These are phyloP conservation scores for Homalodisca vitripennis DNA, from an alignment of 1,140 invertebrate species.

Conservation along the genomic window DNA sequence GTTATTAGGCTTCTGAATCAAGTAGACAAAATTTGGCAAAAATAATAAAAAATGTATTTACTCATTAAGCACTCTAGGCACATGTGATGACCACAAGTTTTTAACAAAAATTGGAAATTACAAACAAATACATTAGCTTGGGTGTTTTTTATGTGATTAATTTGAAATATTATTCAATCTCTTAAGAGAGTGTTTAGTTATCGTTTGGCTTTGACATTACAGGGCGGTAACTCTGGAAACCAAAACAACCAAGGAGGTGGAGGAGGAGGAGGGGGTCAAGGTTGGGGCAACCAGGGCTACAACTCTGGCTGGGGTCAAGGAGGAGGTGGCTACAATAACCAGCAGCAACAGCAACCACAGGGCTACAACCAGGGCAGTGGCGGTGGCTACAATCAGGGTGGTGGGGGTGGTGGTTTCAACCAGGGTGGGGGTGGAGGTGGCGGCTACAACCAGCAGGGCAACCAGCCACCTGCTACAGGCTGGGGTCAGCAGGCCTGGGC, in stretches of 20 bases:
- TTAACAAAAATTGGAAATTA: too few relatives aligned
- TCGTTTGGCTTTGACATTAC: not conserved
- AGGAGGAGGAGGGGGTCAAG: not conserved
- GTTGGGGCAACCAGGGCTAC: conserved; percentile 18
- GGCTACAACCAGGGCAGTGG: conserved; percentile 27
- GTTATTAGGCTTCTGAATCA: too few relatives aligned
- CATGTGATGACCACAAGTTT: too few relatives aligned
- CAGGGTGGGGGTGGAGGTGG: conserved; percentile 16
- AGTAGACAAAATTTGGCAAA: too few relatives aligned
- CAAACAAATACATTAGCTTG: too few relatives aligned
- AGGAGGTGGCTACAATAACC: not conserved
- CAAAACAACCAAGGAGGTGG: conserved; percentile 4
- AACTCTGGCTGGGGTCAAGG: conserved; percentile 3
- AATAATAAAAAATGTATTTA: too few relatives aligned
- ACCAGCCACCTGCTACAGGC: conserved; percentile 3
- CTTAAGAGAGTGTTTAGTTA: too few relatives aligned
- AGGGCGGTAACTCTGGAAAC: not conserved
- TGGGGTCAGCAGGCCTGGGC: conserved; percentile 21
- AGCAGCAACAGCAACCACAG: not conserved
- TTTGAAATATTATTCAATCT: too few relatives aligned
- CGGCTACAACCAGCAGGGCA: conserved; percentile 15
- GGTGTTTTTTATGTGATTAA: too few relatives aligned
- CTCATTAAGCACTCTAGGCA: too few relatives aligned
- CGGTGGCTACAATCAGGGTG: conserved; percentile 19
- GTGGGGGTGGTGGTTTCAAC: too few relatives aligned